A percentile compares a stretch with the other conserved stretches of the same genome.
phyloP scores from a whole-genome alignment of 1,140 invertebrate genomes.

The Drosophila repleta region DNA sequence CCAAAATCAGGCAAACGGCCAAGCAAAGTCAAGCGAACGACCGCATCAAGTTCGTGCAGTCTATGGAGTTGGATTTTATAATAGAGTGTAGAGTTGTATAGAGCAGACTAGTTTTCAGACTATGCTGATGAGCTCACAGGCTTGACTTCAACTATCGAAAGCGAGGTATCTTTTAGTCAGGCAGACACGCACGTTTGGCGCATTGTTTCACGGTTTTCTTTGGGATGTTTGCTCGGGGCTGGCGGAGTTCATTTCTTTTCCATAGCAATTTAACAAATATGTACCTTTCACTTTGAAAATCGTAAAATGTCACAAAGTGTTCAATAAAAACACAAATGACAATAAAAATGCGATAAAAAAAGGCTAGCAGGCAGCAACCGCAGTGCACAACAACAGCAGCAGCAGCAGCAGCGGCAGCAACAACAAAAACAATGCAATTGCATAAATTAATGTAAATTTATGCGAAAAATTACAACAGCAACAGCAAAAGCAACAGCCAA shows the following conservation, averaged over 20 bases:
- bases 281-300: conserved; percentile 77
- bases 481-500: conserved; percentile 24
- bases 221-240: not conserved
- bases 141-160: no score
- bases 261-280: conserved; percentile 72
- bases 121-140: no score
- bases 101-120: no score
- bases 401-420: conserved; percentile 12
- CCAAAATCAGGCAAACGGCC: conserved; percentile 15
- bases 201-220: not conserved
- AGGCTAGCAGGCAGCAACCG: conserved; percentile 22
- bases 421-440: conserved; percentile 64
- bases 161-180: not conserved
- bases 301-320: conserved; percentile 75
- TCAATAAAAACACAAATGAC: conserved; percentile 71
- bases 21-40: not conserved
- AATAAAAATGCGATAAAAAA: conserved; percentile 72
- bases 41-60: not conserved
- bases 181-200: conserved; percentile 9
- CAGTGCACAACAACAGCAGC: conserved; percentile 7
- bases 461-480: conserved; percentile 70
- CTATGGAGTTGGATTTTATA: not conserved
- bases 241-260: conserved; percentile 38
- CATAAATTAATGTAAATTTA: conserved; percentile 76
- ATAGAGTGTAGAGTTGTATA: no score